Percentiles rank a stretch among this genome's conserved stretches.
phyloP scores from a whole-genome alignment of 53 echinoderm and acorn worm genomes.

The Holothuria scabra region DNA sequence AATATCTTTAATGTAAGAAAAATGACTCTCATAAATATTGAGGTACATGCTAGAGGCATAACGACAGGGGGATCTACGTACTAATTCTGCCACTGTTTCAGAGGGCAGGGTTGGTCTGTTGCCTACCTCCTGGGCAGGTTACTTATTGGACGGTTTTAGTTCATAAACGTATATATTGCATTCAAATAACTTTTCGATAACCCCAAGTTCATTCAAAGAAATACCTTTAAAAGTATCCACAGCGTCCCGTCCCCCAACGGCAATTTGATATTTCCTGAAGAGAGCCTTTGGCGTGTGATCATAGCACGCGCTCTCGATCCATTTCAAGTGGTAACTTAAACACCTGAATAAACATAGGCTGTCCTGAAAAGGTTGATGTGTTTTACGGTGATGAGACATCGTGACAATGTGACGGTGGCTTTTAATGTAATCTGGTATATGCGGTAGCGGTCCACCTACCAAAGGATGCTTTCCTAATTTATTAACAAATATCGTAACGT shows the following conservation, averaged over 20 bases:
- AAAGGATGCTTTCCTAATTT: slow-evolving; percentile 34
- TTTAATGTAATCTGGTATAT: slow-evolving; percentile 16
- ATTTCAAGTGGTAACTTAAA: slow-evolving; percentile 21
- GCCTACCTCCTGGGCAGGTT: neutral
- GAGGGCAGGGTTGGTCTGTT: neutral
- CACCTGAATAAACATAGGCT: slow-evolving; percentile 57
- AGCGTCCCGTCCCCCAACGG: neutral
- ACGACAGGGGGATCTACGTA: neutral
- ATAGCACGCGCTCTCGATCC: neutral
- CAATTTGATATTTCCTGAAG: slow-evolving; percentile 16
- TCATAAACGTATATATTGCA: slow-evolving; percentile 46
- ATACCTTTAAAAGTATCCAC: slow-evolving; percentile 21
- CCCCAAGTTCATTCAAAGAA: slow-evolving; percentile 6
- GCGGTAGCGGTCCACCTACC: neutral
- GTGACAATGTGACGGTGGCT: neutral
- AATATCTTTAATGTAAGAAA: neutral
- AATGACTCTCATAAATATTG: neutral
- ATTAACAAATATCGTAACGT: slow-evolving; percentile 9
- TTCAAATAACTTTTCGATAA: slow-evolving; percentile 31
- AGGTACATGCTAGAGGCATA: neutral
- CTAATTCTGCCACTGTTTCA: neutral
- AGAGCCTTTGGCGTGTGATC: slow-evolving; percentile 32
- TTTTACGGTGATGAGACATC: neutral
- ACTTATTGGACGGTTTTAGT: neutral
- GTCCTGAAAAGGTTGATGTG: slow-evolving; percentile 11